Base-by-base conservation (phyloP, 1,140 invertebrate species). In the Lethocerus indicus region DNA sequence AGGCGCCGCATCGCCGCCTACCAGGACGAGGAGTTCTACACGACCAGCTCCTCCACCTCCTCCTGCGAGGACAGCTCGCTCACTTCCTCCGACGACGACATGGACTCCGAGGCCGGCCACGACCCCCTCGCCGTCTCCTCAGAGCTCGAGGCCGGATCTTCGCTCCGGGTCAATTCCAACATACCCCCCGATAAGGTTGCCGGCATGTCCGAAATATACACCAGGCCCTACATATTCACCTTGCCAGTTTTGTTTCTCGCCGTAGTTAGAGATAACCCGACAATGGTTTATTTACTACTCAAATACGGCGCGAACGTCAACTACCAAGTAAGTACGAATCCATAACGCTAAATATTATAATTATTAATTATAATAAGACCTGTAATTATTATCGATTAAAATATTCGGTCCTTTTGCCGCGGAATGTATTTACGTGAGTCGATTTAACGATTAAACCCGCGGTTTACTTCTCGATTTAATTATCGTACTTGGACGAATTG, bases 211-310 rank as follows among this genome's bases (percentile, higher is more conserved):
- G 59, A 64, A 24, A 50, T 57, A 4, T 74, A 74, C 60, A 67
- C 64, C 1, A 57, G 64, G 6, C 67, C 68, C 5, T 62, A 67
- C 46, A 58, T 75, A 12, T 70, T 71, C 58, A 64, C 64, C 0
- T 59, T 75, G 7, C 72, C 73, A 0, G 69, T 72, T n/a, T 54
- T 75, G 4, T 75, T 70, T 54, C 58, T 73, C 13, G 72, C 72
- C 1, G 69, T 72, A 0, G 67, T 67, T 12, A 58, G 67, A 9
- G 67, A 68, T 7, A 68, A 70, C 50, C 59, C 68, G 3, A 65
- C 64, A n/a, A 64, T 70, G 13, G 64, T 72, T 1, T 64, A 67
- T n/a, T 57, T 74, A 2, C 63, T 76, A 9, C 63, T 75, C 12
- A 68, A 71, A 48, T 69, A 69, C 53, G 73, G 73, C 9, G 74